Evolutionary conservation across 2,888 invertebrate species (phyloP).

Genomic region (Coenonympha arcania): DNA sequence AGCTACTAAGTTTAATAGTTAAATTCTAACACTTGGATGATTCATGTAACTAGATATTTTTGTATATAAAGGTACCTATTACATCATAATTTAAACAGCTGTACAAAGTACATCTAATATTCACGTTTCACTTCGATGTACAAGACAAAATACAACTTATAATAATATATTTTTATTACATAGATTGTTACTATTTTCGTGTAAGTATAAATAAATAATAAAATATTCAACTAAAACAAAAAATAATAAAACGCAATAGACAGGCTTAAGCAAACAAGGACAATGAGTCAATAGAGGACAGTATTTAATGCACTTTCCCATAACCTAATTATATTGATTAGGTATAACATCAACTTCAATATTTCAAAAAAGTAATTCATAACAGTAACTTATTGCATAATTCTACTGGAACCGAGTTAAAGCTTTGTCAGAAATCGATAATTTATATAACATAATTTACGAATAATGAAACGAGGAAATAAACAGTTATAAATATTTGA

Average conservation of each 20-base stretch:
- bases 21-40: slow-evolving; percentile 60
- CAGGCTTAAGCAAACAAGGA: slow-evolving; percentile 69
- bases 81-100: slow-evolving; percentile 29
- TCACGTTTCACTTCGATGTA: slow-evolving; percentile 51
- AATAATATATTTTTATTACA: slow-evolving; percentile 45
- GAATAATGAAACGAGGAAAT: slow-evolving; percentile 67
- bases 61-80: slow-evolving; percentile 32
- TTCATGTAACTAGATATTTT: slow-evolving; percentile 39
- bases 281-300: slow-evolving; percentile 68
- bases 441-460: slow-evolving; percentile 72
- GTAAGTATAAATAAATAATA: slow-evolving; percentile 74
- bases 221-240: slow-evolving; percentile 74
- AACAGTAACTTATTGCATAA: slow-evolving; percentile 74
- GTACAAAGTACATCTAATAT: slow-evolving; percentile 47
- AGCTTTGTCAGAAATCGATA: slow-evolving; percentile 73
- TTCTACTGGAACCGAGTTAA: slow-evolving; percentile 75
- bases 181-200: slow-evolving; percentile 48
- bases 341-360: slow-evolving; percentile 73
- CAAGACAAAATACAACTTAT: slow-evolving; percentile 42
- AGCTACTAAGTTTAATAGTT: slow-evolving; percentile 58
- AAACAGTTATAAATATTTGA: slow-evolving; percentile 74
- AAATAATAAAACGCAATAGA: slow-evolving; percentile 60
- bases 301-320: slow-evolving; percentile 74
- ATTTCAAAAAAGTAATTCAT: slow-evolving; percentile 66
- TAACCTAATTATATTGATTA: slow-evolving; percentile 72